Conservation (phyloP, 23 tunicate species). For the Trididemnum clinides region DNA sequence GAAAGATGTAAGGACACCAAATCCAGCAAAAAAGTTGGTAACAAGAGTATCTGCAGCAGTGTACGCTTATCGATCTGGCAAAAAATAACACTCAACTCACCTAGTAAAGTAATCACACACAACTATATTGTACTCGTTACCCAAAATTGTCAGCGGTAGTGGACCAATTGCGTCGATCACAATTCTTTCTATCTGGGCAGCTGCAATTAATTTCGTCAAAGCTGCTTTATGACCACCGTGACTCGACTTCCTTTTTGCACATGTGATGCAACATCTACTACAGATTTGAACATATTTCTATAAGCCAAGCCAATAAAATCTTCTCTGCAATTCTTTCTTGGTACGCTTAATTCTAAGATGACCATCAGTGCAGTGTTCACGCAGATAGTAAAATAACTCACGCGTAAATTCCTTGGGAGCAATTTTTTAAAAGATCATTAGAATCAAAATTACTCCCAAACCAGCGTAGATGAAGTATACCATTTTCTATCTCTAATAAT, state of each 20-base stretch:
- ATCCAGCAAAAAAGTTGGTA: constrained; percentile 3
- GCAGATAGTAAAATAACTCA: neutral
- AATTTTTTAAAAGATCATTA: neutral
- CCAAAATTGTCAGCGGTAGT: neutral
- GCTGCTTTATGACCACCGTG: neutral
- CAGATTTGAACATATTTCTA: neutral
- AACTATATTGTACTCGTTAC: constrained; percentile 22
- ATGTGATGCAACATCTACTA: neutral
- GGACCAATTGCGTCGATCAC: neutral
- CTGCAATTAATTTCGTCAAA: neutral
- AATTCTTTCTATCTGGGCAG: neutral
- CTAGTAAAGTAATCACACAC: constrained; percentile 41
- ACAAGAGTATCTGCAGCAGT: constrained; percentile 30
- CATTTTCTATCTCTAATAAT: neutral
- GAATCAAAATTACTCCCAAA: neutral
- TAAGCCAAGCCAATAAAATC: constrained; percentile 22
- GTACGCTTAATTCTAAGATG: neutral
- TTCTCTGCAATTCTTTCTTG: neutral
- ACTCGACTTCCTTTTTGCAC: neutral
- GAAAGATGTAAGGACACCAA: too few species aligned
- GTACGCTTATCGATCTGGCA: constrained; percentile 22
- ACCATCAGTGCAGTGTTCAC: neutral
- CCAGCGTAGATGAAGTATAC: neutral
- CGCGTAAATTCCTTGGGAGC: neutral
- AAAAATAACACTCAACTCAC: constrained; percentile 41